Evolutionary conservation across 1,140 invertebrate genomes (phyloP), one percentile per base, ranked within the genome.

Genomic region (Drosophila virilis): DNA sequence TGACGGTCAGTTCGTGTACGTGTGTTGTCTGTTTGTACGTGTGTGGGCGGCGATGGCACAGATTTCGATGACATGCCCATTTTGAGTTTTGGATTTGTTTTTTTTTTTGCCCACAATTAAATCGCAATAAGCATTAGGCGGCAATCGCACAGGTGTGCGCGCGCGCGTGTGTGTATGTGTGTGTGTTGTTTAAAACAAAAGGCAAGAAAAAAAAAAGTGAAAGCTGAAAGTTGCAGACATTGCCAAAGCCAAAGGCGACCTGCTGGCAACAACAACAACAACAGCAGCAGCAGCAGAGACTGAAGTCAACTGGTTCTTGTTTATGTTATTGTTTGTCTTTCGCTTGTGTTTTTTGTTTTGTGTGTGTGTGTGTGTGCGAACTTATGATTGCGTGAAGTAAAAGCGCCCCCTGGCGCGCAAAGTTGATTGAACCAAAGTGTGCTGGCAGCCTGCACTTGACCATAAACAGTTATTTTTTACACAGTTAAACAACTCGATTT

Each of bases 221-320:
- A 88, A 85, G 81, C 83, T 85, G 83, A 85, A 85, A 85, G 81
- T 82, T 82, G 82, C 51, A 54, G 82, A 68, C 82, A 61, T 59
- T 62, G 67, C 50, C 59, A 64, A 64, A 67, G 80, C 80, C 75
- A 85, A 83, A 83, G 43, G 32, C 68, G 81, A 85, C 81, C 80
- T 77, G 80, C 79, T 84, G 81, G 65, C 55, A 67, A 61, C 68
- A 76, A 74, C 52, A 69, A 46, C 22, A 43, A 46, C 58, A 51
- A 48, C 46, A 58, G 40, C 62, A 45, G 15, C 48, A 38, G 9
- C 22, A 12, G 8, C 50, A 43, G 15, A 9, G 37, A 50, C 38
- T 68, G 38, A 52, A 69, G 58, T 71, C 62, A 67, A 73, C 70
- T 68, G 70, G 70, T 73, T 73, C 70, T 73, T 73, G 70, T 13